Percentiles rank a stretch among this genome's conserved stretches.
Evolutionary conservation across 2,113 vertebrate species (phyloP).

Genomic region (Turdus rufiventris): DNA sequence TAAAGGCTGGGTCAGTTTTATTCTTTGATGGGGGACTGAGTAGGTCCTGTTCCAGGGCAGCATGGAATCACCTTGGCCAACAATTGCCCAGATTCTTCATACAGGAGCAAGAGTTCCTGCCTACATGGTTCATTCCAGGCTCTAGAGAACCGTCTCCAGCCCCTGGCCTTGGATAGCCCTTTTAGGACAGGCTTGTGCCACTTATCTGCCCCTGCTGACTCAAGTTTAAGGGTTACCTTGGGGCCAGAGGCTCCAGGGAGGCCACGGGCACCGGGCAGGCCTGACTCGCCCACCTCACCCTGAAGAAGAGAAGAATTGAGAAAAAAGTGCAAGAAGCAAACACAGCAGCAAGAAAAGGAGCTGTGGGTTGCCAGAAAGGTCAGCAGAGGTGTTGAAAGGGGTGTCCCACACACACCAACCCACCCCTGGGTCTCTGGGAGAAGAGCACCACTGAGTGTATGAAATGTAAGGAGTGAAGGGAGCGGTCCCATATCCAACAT

Average conservation of each 20-base stretch:
- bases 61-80: background rate
- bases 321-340: background rate
- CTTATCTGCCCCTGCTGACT: background rate
- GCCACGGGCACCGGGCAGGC: conserved; percentile 63
- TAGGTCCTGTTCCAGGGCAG: background rate
- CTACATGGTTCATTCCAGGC: rapidly evolving
- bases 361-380: background rate
- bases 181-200: background rate
- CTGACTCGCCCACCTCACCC: conserved; percentile 80
- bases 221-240: conserved; percentile 69
- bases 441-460: background rate
- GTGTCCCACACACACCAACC: background rate
- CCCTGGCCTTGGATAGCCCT: background rate
- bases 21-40: rapidly evolving
- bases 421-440: background rate
- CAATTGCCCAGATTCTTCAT: background rate
- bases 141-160: background rate
- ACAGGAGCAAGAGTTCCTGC: background rate
- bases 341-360: background rate
- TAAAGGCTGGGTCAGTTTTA: background rate
- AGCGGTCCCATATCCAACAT: background rate
- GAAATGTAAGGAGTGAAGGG: background rate
- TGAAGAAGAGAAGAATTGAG: conserved; percentile 55
- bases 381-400: background rate
- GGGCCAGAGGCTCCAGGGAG: conserved; percentile 75